Evolutionary conservation across 1,140 invertebrate species (phyloP).

Genomic region (Ceratina japonica): DNA sequence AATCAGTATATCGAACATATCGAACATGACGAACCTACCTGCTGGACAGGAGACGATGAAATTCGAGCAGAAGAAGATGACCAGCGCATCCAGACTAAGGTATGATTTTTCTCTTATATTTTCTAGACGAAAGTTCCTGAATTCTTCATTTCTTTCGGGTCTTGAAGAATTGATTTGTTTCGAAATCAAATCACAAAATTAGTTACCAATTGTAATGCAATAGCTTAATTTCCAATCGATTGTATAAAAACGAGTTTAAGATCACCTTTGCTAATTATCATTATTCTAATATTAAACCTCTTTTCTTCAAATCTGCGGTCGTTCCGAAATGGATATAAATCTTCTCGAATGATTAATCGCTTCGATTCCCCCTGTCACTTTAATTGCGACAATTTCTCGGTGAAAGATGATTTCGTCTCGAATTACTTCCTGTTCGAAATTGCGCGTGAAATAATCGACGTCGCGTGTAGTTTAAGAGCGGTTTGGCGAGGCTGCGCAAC

Average conservation of each 20-base stretch:
- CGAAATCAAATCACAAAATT: too few relatives aligned
- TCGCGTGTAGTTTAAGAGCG: constrained; percentile 19
- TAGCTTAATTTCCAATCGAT: too few relatives aligned
- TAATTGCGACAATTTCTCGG: not conserved
- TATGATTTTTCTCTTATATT: constrained; percentile 47
- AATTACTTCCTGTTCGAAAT: constrained; percentile 10
- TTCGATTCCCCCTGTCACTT: not conserved
- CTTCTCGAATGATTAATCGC: too few relatives aligned
- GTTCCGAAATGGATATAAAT: too few relatives aligned
- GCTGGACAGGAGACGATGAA: constrained; percentile 84
- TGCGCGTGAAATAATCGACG: constrained; percentile 35
- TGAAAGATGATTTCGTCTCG: not conserved
- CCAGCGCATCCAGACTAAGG: constrained; percentile 88
- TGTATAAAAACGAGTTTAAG: too few relatives aligned
- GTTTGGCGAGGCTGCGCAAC: constrained; percentile 55
- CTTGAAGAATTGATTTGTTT: too few relatives aligned
- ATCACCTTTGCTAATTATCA: too few relatives aligned
- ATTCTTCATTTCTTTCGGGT: too few relatives aligned
- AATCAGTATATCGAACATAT: constrained; percentile 70
- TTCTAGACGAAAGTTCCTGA: not conserved
- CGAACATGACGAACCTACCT: constrained; percentile 72
- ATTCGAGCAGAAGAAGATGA: constrained; percentile 89
- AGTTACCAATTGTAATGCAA: too few relatives aligned
- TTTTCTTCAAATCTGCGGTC: too few relatives aligned
- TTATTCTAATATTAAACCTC: too few relatives aligned